Conservation (phyloP, 2,888 invertebrate genomes). For the Torymus texanus region DNA sequence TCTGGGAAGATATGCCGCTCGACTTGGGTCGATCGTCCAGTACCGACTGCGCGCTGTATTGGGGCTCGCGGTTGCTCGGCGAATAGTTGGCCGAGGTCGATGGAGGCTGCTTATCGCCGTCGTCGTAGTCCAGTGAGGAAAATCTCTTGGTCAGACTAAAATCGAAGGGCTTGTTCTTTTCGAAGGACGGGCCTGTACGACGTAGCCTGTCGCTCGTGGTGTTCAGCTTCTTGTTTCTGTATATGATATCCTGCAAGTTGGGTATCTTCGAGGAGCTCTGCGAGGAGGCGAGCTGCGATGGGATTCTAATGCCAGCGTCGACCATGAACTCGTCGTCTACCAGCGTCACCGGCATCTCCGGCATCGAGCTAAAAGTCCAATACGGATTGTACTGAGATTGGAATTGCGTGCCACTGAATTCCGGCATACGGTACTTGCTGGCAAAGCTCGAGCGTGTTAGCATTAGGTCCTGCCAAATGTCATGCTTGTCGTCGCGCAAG, state of each 20-base stretch:
- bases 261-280: slow-evolving; percentile 70
- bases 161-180: slow-evolving; percentile 43
- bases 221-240: slow-evolving; percentile 61
- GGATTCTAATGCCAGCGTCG: slow-evolving; percentile 73
- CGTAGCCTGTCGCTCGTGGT: slow-evolving; percentile 62
- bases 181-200: slow-evolving; percentile 61
- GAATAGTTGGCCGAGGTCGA: slow-evolving; percentile 46
- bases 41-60: slow-evolving; percentile 13
- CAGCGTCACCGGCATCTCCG: slow-evolving; percentile 70
- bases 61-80: slow-evolving; percentile 23
- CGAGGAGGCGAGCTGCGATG: slow-evolving; percentile 67
- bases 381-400: slow-evolving; percentile 68
- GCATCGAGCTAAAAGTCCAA: slow-evolving; percentile 74
- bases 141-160: slow-evolving; percentile 43
- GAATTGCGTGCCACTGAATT: slow-evolving; percentile 59
- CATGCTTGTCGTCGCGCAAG: slow-evolving; percentile 63
- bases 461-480: slow-evolving; percentile 63
- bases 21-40: slow-evolving; percentile 3
- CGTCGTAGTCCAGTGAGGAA: slow-evolving; percentile 66
- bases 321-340: slow-evolving; percentile 73
- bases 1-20: background rate
- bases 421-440: slow-evolving; percentile 58
- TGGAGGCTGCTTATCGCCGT: slow-evolving; percentile 57
- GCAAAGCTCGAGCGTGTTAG: slow-evolving; percentile 60
- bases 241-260: slow-evolving; percentile 67